Evolutionary conservation across 2,797 vertebrate species (phyloP).

Genomic region (Hemitrygon akajei): DNA sequence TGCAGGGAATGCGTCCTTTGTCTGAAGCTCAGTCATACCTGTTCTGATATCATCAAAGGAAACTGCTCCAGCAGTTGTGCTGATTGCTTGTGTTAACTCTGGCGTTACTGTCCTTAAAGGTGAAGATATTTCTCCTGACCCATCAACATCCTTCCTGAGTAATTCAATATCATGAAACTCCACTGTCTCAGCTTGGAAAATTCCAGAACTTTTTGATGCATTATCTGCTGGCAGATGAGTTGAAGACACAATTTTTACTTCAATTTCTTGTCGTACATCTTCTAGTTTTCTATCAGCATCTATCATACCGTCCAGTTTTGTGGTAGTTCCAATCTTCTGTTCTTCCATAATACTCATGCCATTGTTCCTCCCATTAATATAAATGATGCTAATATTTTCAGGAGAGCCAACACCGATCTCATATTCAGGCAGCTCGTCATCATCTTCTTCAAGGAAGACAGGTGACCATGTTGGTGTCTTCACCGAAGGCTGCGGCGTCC

Average conservation of each 20-base stretch:
- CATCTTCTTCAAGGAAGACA: neutral
- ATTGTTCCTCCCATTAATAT: neutral
- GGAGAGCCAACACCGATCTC: neutral
- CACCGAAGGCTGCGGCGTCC: neutral
- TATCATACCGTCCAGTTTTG: neutral
- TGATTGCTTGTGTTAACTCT: neutral
- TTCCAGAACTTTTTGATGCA: neutral
- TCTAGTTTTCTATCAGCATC: neutral
- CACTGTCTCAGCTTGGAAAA: neutral
- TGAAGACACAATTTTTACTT: neutral
- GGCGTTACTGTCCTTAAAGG: neutral
- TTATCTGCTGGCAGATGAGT: neutral
- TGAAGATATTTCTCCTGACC: constrained; percentile 8
- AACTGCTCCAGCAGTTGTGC: neutral
- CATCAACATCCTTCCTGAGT: neutral
- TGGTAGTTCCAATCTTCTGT: constrained; percentile 16
- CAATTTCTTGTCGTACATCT: neutral
- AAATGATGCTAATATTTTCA: constrained; percentile 14
- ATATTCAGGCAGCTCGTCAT: constrained; percentile 5
- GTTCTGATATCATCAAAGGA: constrained; percentile 2
- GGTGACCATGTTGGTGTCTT: neutral
- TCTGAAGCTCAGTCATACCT: neutral
- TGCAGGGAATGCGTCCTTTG: neutral
- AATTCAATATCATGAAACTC: neutral
- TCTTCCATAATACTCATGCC: neutral